Base-by-base conservation (phyloP, 2,888 invertebrate genomes). In the Brassicogethes aeneus region DNA sequence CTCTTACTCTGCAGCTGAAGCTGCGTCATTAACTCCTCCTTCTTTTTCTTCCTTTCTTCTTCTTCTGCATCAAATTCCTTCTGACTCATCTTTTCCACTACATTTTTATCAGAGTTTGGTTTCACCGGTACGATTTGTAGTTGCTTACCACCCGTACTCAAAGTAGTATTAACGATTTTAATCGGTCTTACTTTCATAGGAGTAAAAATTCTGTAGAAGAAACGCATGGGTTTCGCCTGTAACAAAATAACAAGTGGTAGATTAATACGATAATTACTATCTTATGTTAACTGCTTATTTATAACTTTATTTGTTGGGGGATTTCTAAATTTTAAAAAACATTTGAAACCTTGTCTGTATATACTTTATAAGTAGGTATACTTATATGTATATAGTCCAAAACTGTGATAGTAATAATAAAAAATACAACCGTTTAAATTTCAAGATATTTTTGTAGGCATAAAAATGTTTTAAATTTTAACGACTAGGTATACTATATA, bases 161-260 rank as follows among this genome's bases (percentile, higher is more conserved):
- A 48, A 3, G 63, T 57, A 5, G 65, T 64, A 47, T 63, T 66
- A 32, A 66, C 59, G 40, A 68, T 68, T 50, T 61, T 64, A 43
- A 68, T 66, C 2, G 67, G 68, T 46, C 58, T 57, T 17, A 68
- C 59, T 12, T 39, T 39, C 52, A 64, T 48, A 1, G 66, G 68
- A 1, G 62, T 66, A 57, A 68, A 69, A 48, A 82, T 78, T 34
- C 77, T 72, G 60, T 80, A 81, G 62, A 74, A 77, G 60, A 82
- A 79, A 42, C 75, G 66, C 74, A 82, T 74, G 10, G 81, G 81
- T 40, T 75, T 74, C 34, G 71, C 70, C 81, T 81, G 67, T 16
- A 57, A 56, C 50, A 54, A 52, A 39, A 40, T 29, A 48, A 42
- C n/a, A n/a, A n/a, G n/a, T n/a, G n/a, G n/a, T n/a, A n/a, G n/a